Evolutionary conservation across 2,888 invertebrate genomes (phyloP), one percentile per base, ranked within the genome.

Genomic region (Nomada fabriciana): DNA sequence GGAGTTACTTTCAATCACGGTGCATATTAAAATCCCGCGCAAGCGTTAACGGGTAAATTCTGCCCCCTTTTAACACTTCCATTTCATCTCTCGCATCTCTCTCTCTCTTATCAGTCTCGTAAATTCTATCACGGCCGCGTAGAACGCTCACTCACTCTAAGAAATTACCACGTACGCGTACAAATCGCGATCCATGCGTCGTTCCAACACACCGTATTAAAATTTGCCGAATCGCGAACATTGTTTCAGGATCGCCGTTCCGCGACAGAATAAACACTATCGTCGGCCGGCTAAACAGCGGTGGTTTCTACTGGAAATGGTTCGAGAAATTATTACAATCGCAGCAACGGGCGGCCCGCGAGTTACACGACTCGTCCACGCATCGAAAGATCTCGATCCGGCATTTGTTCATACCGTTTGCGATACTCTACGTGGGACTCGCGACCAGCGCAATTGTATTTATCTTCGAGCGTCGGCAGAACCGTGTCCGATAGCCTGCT

Each of bases 251-350:
- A 11, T 85, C 85, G 13, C 85, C 85, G 3, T 85, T 84, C 3
- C 36, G 70, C 9, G 25, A 15, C 2, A 75, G 84, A 0, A 76
- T 85, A 68, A 84, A 85, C 71, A 67, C 10, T n/a, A 67, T 85
- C 18, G 57, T 85, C 0, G n/a, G 47, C 0, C 55, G 78, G n/a
- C 57, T 85, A 25, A 84, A 85, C 76, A 84, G 76, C 60, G 85
- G 73, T 5, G 85, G 85, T 15, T 77, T 85, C 67, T 81, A 81
- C 15, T 59, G 43, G 25, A 85, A 84, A 52, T 85, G 85, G 85
- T 73, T 74, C 36, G 53, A 57, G 2, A 50, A 13, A 1, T 63
- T 76, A 63, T 47, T 52, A 11, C 52, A 36, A 0, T 60, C 53
- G 29, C 18, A 61, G 13, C 55, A 53, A 13, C 53, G 50, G 0